Conservation (phyloP, 1,140 invertebrate genomes). For the Platorchestia sp. region DNA sequence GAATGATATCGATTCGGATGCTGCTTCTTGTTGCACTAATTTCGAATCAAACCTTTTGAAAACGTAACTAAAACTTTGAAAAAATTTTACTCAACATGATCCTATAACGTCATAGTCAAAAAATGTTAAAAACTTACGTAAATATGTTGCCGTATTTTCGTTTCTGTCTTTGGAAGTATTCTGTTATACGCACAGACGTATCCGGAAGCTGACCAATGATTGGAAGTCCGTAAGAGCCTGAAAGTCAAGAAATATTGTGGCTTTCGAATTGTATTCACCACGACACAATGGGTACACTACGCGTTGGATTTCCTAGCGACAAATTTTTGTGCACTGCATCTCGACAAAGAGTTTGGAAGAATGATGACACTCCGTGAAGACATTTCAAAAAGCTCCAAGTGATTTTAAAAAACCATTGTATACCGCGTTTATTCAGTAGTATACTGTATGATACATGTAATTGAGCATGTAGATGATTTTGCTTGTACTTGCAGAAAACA, state of each 20-base stretch:
- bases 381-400: too few species aligned
- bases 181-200: background rate
- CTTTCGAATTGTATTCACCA: too few species aligned
- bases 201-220: background rate
- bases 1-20: too few species aligned
- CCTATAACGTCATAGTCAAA: background rate
- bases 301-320: background rate
- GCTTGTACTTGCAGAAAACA: too few species aligned
- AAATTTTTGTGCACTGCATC: background rate
- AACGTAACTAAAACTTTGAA: background rate
- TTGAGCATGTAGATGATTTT: too few species aligned
- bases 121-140: background rate
- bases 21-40: too few species aligned
- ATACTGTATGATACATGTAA: too few species aligned
- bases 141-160: background rate
- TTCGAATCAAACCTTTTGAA: background rate
- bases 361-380: too few species aligned
- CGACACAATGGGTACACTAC: too few species aligned
- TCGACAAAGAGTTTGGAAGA: background rate
- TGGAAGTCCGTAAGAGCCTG: background rate
- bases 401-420: too few species aligned
- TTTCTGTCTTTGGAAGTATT: background rate
- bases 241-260: background rate
- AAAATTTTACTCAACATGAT: background rate
- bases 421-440: too few species aligned